Evolutionary conservation across 2,888 invertebrate genomes (phyloP), one percentile per base, ranked within the genome.

Genomic region (Idaea biselata): DNA sequence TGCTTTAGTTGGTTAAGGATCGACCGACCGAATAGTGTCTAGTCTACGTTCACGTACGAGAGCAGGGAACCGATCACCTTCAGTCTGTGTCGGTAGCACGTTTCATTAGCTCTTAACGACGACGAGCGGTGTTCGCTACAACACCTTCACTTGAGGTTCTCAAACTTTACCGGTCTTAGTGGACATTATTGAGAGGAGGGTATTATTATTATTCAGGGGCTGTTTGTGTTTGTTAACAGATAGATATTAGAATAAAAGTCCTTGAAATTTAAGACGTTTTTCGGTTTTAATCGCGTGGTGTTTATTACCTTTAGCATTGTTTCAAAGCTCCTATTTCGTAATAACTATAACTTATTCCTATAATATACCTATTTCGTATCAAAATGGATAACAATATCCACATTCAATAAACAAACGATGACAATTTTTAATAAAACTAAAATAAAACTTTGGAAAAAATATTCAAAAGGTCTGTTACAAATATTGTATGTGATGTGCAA

Each of bases 81-180:
- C 44, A 7, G 44, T 44, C 44, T 8, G 14, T 44, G 60, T 58
- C 14, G 54, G 54, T 31, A 32, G 16, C 67, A 64, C 62, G 60
- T 62, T 65, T 75, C 71, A 73, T 75, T 75, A 75, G 68, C 67
- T 67, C 58, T 60, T 77, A 76, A 76, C 74, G 63, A 66, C 68
- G 62, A 58, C 53, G 59, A 64, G 66, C 44, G 44, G 44, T 44
- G 14, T 57, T 54, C 62, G 61, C 17, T 17, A 54, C 57, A 18
- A 18, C 56, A 65, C 55, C 57, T 56, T 25, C 16, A 25, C 32
- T 8, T 7, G 60, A 16, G 59, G n/a, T 58, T 63, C 18, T 61
- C 66, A 71, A 73, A 69, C 53, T 68, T 66, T 63, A 17, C 17
- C 14, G 1, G 25, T 5, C 25, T 25, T 25, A 25, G 3, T 1